Base-by-base conservation (phyloP, 2,113 vertebrate species). In the Lophius piscatorius region DNA sequence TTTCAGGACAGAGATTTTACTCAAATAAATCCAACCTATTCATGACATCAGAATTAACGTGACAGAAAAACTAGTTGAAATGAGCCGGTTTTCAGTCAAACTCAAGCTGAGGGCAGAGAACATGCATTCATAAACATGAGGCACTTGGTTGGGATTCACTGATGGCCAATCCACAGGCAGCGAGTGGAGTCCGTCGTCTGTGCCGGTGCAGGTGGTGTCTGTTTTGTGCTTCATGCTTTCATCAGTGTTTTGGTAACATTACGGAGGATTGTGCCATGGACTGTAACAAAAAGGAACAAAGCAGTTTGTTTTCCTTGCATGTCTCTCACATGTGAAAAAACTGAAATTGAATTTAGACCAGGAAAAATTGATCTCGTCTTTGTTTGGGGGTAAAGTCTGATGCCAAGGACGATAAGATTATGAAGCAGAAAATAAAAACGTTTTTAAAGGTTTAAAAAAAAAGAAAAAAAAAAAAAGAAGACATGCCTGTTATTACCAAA, bases 161-260 rank as follows among this genome's bases (percentile, higher is more conserved):
- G 75, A 67, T 62, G 67, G 78, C 24, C 29, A 70, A 63, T 77
- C 44, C 54, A 26, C 18, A 36, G 34, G 48, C 39, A 26, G 58
- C 8, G 2, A 41, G 52, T 50, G 7, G n/a, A 51, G 55, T 71
- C 28, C 24, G 49, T 49, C 13, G 67, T 67, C 52, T 16, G 41
- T 34, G 55, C 34, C 12, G 7, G 58, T 26, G 42, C 6, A 1
- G 62, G n/a, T 22, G 69, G 40, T 4, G 9, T 68, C 13, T 36
- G 13, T 14, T 4, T 4, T 3, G 1, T 23, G 3, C 60, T 90
- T 64, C 29, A 7, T 31, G 6, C n/a, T n/a, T n/a, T n/a, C n/a
- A n/a, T 7, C 8, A 91, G 61, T 90, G 87, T 64, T 91, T 93
- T 4, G 90, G 90, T 57, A 91, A 66, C 90, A 93, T 92, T 12